Evolutionary conservation across 2,113 vertebrate species (phyloP), one percentile per base, ranked within the genome.

Genomic region (Amia ocellicauda): DNA sequence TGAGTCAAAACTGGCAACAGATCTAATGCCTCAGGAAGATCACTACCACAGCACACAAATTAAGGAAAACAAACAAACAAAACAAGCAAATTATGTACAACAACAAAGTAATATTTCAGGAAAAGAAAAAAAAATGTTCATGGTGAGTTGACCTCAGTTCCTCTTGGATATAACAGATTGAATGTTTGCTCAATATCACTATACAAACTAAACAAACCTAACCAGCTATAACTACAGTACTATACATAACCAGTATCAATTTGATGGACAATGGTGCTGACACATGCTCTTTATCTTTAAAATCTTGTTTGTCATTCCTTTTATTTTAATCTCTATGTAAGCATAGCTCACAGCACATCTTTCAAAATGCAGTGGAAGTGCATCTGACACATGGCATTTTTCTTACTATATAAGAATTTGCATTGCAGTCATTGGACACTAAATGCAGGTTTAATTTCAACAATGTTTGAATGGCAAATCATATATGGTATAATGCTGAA

Each of bases 31-130:
- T 11, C 57, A 76, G 74, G 73, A 74, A 78, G 75, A 71, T 67
- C 45, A 57, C 29, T 16, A 69, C 66, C 55, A 65, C 65, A 64
- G 75, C 58, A 68, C 54, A 64, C 60, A 75, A 73, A 74, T 66
- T 77, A 78, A 72, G 16, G n/a, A 64, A 49, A 22, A 80, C 69
- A 68, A 62, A 45, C 23, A 69, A 59, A 66, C 40, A 41, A 45
- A 60, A 29, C 20, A 28, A 36, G 4, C 17, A 27, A 49, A 23
- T 7, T 26, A 13, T 22, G 11, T 36, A 7, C 11, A 36, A 36
- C 11, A 7, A 36, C 5, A 36, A 36, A 36, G 11, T 36, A 36
- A 36, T 7, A 36, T 5, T 36, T 11, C 31, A 36, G 31, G 31
- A 11, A 7, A 11, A 36, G 31, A 36, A 7, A 36, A 11, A 36